Conservation (phyloP, 2,113 vertebrate species). For the Dermatemys mawii region DNA sequence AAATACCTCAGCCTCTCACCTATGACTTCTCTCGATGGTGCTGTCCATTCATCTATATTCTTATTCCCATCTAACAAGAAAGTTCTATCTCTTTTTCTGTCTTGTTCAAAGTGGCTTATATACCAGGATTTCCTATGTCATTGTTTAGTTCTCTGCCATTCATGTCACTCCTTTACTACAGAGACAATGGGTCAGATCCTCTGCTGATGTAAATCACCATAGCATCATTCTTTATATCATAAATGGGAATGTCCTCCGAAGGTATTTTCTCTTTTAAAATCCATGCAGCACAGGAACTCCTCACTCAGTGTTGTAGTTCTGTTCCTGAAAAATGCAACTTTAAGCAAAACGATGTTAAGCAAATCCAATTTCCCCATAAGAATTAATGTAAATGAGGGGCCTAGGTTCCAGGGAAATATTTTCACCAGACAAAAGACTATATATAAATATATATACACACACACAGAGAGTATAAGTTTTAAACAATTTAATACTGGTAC, state of each 20-base stretch:
- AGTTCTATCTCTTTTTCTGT: neutral
- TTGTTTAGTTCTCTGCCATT: neutral
- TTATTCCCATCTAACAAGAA: neutral
- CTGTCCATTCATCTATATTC: neutral
- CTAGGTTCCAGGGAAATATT: too few species aligned
- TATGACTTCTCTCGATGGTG: neutral
- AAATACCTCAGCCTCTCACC: neutral
- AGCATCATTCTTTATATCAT: neutral
- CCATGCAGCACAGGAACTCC: too few species aligned
- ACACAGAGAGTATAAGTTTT: too few species aligned
- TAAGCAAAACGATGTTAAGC: too few species aligned
- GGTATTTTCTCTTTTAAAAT: neutral
- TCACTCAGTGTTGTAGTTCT: too few species aligned
- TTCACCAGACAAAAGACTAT: too few species aligned
- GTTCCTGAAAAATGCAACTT: too few species aligned
- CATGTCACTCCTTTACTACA: neutral
- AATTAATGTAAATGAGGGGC: too few species aligned
- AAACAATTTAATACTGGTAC: too few species aligned
- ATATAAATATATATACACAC: too few species aligned
- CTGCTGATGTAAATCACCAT: neutral
- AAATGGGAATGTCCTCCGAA: neutral
- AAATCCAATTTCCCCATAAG: too few species aligned
- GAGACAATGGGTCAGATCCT: neutral
- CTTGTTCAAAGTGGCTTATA: neutral
- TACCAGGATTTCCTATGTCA: neutral